Conservation (phyloP, 2,113 vertebrate genomes). For the Terrapene triunguis region DNA sequence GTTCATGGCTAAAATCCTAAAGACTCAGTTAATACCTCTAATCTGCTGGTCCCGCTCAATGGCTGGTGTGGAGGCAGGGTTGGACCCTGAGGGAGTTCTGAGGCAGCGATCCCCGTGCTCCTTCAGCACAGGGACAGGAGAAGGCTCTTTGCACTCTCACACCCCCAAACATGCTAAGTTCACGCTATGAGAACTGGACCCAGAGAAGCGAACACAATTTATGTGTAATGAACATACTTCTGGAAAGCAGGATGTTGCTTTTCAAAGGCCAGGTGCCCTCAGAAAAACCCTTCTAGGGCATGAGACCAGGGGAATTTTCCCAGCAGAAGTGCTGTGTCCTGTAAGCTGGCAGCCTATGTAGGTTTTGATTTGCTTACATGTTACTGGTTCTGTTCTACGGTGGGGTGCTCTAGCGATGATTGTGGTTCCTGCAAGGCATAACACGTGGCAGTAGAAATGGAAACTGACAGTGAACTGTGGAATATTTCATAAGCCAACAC, state of each 20-base stretch:
- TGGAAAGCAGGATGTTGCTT: background rate
- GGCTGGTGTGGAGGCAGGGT: background rate
- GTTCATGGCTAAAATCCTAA: background rate
- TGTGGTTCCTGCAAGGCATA: background rate
- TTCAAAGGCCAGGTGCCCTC: conserved; percentile 4
- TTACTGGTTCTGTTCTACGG: background rate
- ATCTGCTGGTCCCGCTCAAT: background rate
- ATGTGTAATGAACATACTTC: background rate
- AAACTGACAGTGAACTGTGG: background rate
- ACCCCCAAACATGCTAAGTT: background rate
- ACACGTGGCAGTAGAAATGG: background rate
- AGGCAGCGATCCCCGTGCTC: background rate
- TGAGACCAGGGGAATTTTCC: background rate
- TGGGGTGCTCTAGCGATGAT: background rate
- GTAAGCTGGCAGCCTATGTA: background rate
- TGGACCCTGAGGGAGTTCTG: background rate
- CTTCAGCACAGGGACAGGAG: background rate
- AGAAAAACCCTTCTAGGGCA: background rate
- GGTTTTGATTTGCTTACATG: background rate
- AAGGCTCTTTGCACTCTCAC: background rate
- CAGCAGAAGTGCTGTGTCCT: background rate
- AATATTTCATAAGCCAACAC: background rate
- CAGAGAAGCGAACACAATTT: background rate
- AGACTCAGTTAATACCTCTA: fast-evolving
- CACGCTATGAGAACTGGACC: background rate